Evolutionary conservation across 2,888 invertebrate genomes (phyloP), one percentile per base, ranked within the genome.

Genomic region (Oscheius myriophilus): DNA sequence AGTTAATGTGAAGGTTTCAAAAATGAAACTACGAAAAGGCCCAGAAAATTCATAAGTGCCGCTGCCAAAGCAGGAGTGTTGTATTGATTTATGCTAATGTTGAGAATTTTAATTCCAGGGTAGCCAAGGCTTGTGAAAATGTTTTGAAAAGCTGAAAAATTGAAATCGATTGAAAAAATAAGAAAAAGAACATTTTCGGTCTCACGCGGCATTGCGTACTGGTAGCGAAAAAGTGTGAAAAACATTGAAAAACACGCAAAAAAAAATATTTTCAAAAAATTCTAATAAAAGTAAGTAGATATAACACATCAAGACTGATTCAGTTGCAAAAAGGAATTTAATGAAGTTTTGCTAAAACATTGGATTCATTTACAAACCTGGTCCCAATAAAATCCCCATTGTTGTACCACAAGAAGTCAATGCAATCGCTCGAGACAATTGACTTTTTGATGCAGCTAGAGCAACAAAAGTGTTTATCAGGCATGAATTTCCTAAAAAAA

Each of bases 401-500:
- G 53, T 54, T 23, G 53, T 26, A 1, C 41, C 53, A 1, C 53
- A 54, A 16, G 53, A 23, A 1, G 53, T 54, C 11, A 54, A 26
- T 26, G 53, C 53, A n/a, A 54, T 54, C 12, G 39, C 53, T 54
- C 53, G 1, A 1, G 53, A 23, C 7, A 54, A 26, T 25, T 54
- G 53, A 25, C 26, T 14, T 25, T 25, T 54, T 14, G 26, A 2
- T n/a, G 53, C 53, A 6, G n/a, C 14, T 0, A 54, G 14, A 16
- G 53, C 53, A 16, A 54, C 53, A 25, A 54, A 54, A 3, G 53
- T 54, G 23, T 23, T 1, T 4, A 54, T 54, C 39, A 54, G 41
- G 12, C 57, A 57, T 2, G 57, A 57, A 33, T 57, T 57, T 16
- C 57, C 57, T 57, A 39, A 21, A 57, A 16, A 6, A 14, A n/a